Conservation (phyloP, 2,888 invertebrate species). For the Cerceris rybyensis region DNA sequence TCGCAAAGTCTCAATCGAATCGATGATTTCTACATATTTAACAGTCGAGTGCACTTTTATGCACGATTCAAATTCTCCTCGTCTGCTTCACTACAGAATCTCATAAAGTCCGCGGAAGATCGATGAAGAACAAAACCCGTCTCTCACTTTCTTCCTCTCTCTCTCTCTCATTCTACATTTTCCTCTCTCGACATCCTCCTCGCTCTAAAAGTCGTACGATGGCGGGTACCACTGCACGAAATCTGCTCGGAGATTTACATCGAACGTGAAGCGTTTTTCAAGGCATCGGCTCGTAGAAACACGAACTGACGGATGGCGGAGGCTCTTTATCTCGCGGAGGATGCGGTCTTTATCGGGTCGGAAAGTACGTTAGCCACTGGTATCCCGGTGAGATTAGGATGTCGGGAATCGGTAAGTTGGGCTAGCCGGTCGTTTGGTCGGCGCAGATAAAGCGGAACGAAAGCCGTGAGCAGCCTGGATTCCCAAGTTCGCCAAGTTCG, state of each 20-base stretch:
- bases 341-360: slow-evolving; percentile 71
- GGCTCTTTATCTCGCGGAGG: slow-evolving; percentile 69
- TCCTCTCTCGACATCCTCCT: no score
- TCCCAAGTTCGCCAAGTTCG: slow-evolving; percentile 63
- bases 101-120: slow-evolving; percentile 57
- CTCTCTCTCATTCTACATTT: no score
- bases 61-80: slow-evolving; percentile 27
- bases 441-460: slow-evolving; percentile 70
- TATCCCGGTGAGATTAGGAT: slow-evolving; percentile 71
- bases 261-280: slow-evolving; percentile 54
- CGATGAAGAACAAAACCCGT: slow-evolving; percentile 59
- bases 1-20: no score
- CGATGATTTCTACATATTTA: no score
- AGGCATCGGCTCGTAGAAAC: slow-evolving; percentile 33
- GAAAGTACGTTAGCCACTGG: slow-evolving; percentile 69
- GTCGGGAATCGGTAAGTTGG: slow-evolving; percentile 68
- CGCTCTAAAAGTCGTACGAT: slow-evolving; percentile 25
- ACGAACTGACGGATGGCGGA: slow-evolving; percentile 61
- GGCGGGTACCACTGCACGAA: slow-evolving; percentile 36
- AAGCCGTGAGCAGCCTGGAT: slow-evolving; percentile 44
- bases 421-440: slow-evolving; percentile 61
- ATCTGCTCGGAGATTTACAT: slow-evolving; percentile 61
- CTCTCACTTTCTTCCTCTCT: slow-evolving; percentile 31
- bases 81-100: slow-evolving; percentile 43
- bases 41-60: slow-evolving; percentile 30